Base-by-base conservation (phyloP, 2,113 vertebrate species). In the Martes martes region DNA sequence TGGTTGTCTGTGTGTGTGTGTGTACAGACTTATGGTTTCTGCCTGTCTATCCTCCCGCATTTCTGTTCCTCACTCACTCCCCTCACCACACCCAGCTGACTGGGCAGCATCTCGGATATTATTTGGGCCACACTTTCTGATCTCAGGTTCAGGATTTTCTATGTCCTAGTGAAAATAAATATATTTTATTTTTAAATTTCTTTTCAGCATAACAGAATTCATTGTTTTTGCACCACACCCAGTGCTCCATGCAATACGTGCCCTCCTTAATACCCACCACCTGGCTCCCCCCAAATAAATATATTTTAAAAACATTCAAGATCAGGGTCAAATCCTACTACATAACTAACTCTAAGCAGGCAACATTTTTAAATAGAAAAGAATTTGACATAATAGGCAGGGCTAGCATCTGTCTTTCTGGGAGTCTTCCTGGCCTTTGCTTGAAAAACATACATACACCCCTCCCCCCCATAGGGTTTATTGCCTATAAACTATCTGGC, bases 61-160 rank as follows among this genome's bases (percentile, higher is more conserved):
- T 31, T 28, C 23, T 18, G 5, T 19, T 52, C 24, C 18, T 28
- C 6, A 3, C 50, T n/a, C 4, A 2, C 42, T 1, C 2, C 52
- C 42, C 6, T 78, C 11, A 31, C 28, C 19, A 36, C 3, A 57
- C 21, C 1, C 26, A 80, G 36, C 19, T 42, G 1, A 0, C 7
- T n/a, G 7, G 16, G 16, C 23, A 24, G 39, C 26, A 26, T 85
- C 11, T 47, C 2, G 0, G 26, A 2, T 67, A 2, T 85, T 16
- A 31, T 57, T n/a, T 42, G 19, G 23, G n/a, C 59, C 52, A 69
- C 31, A 85, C 82, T 94, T 78, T 91, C 71, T 88, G 61, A 85
- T 81, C 31, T 78, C 31, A 11, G 50, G 45, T 74, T 45, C 18
- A 96, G 4, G 10, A 63, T 79, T 89, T 90, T 69, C 74, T 71